phyloP scores from a whole-genome alignment of 2,113 vertebrate genomes.

The Meleagris gallopavo region DNA sequence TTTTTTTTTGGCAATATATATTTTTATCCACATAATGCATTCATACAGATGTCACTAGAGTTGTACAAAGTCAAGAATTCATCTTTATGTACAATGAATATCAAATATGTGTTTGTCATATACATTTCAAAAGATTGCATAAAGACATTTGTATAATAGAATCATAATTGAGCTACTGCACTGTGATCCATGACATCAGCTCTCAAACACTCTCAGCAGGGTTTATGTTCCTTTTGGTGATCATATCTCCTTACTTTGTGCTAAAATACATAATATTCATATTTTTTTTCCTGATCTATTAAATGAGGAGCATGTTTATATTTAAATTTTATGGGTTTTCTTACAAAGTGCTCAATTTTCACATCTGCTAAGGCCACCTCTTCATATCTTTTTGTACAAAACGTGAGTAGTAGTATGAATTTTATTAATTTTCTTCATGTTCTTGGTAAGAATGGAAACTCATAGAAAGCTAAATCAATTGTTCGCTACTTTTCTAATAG shows the following conservation, averaged over 20 bases:
- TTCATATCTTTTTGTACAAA: background rate
- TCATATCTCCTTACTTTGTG: constrained; percentile 13
- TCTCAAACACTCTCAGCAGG: constrained; percentile 44
- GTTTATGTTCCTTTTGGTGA: background rate
- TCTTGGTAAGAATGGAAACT: background rate
- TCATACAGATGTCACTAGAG: background rate
- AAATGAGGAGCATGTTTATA: background rate
- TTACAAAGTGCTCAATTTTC: background rate
- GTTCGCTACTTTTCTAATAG: background rate
- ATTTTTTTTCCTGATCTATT: background rate
- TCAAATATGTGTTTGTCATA: constrained; percentile 7
- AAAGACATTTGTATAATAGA: constrained; percentile 56
- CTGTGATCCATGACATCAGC: constrained; percentile 17
- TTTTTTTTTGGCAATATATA: background rate
- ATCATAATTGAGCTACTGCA: constrained; percentile 11
- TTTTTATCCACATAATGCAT: constrained; percentile 17
- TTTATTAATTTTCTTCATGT: background rate
- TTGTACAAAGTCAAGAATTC: constrained; percentile 1
- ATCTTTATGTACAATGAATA: constrained; percentile 16
- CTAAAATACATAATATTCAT: background rate
- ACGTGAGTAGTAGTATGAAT: background rate
- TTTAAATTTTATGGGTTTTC: background rate
- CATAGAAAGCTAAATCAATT: background rate
- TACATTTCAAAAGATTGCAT: background rate
- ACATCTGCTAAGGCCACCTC: background rate